Evolutionary conservation across 1,140 invertebrate genomes (phyloP).

Genomic region (Octopus sinensis): DNA sequence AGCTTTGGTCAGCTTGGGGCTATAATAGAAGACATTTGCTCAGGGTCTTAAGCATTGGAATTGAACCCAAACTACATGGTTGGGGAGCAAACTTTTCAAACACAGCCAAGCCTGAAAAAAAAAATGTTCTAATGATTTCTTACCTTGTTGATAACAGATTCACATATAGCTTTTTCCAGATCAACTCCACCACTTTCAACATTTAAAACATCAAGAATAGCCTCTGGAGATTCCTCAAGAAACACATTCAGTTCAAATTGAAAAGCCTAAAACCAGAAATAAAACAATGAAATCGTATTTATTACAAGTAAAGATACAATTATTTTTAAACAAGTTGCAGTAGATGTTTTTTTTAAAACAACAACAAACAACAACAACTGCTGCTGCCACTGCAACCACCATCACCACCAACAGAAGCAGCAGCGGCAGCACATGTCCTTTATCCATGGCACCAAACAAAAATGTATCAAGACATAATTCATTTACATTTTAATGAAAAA

Average conservation of each 20-base stretch:
- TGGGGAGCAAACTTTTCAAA: too few species aligned
- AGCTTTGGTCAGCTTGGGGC: too few species aligned
- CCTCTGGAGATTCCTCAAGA: slow-evolving; percentile 40
- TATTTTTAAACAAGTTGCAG: not conserved
- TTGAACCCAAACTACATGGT: too few species aligned
- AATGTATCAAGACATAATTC: not conserved
- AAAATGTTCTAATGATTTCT: not conserved
- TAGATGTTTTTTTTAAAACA: not conserved
- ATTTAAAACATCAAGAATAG: slow-evolving; percentile 23
- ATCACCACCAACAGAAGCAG: not conserved
- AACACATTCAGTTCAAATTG: slow-evolving; percentile 49
- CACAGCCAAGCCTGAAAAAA: too few species aligned
- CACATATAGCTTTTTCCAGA: slow-evolving; percentile 34
- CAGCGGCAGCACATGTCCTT: not conserved
- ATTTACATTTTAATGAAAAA: not conserved
- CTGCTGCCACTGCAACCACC: too few species aligned
- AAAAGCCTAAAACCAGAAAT: slow-evolving; percentile 40
- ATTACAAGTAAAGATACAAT: not conserved
- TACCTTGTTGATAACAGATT: slow-evolving; percentile 44
- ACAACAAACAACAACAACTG: not conserved
- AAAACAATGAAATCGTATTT: slow-evolving; percentile 5
- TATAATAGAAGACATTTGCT: too few species aligned
- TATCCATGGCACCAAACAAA: not conserved
- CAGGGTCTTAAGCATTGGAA: too few species aligned
- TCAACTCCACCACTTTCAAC: slow-evolving; percentile 33